Percentiles rank a stretch among this genome's conserved stretches.
These are phyloP conservation scores for Stylophora pistillata DNA, from an alignment of 64 coral and sea anemone genomes.

Conservation along the genomic window DNA sequence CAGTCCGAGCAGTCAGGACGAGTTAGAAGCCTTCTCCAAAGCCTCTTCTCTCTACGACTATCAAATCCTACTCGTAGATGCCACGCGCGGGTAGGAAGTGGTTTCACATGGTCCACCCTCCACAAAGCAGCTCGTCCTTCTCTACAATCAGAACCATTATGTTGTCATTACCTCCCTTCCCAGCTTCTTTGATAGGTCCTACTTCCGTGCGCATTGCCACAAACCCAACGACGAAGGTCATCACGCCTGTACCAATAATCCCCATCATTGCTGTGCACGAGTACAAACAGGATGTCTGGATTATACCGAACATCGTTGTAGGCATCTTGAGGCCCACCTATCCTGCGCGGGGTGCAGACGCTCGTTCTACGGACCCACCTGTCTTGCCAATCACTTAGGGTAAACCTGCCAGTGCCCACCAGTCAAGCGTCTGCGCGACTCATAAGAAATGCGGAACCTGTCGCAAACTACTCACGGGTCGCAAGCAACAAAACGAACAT, in stretches of 20 bases:
- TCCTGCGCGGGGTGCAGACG: not conserved
- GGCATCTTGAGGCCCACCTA: too few relatives aligned
- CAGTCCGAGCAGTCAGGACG: constrained; percentile 14
- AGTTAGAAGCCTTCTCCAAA: not conserved
- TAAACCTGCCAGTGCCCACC: not conserved
- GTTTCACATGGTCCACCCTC: not conserved
- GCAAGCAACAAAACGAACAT: not conserved
- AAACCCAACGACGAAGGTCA: not conserved
- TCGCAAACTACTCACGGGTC: not conserved
- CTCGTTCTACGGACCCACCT: not conserved
- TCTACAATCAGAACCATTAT: not conserved
- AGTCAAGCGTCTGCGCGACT: not conserved
- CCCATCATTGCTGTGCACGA: not conserved
- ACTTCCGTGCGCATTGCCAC: not conserved
- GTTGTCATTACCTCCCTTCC: not conserved
- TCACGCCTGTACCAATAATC: constrained; percentile 17
- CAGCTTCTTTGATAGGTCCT: not conserved
- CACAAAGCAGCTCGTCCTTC: not conserved
- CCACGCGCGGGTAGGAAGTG: not conserved
- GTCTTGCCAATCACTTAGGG: not conserved
- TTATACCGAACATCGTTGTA: not conserved
- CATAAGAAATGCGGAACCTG: not conserved
- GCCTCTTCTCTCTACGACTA: constrained; percentile 3
- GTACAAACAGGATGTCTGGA: not conserved
- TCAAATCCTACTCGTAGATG: constrained; percentile 1